Evolutionary conservation across 2,797 vertebrate genomes (phyloP), one percentile per base, ranked within the genome.

Genomic region (Pteronotus mesoamericanus): DNA sequence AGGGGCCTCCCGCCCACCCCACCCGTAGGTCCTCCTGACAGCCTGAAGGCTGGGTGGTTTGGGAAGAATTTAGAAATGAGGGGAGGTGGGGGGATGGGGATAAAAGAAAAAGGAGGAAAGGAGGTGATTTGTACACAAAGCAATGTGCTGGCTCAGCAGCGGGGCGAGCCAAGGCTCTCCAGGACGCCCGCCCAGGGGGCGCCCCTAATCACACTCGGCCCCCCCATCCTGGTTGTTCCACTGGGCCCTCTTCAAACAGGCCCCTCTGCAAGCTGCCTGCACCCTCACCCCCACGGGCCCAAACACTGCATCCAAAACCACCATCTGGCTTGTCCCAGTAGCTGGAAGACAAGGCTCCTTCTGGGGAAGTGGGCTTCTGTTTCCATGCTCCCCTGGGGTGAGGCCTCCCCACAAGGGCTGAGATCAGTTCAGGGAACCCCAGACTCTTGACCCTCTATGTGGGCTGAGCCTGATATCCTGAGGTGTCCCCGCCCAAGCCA

Each of bases 91-190:
- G 95, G 96, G 75, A 59, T 85, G 75, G 92, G 94, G 80, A 85
- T 86, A 21, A 68, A 88, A 69, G 77, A 61, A 53, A 66, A 88
- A 86, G 44, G 71, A 87, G 46, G 29, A 80, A 88, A 91, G 87
- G 96, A 94, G 97, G 95, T 97, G 97, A 98, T 96, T 80, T 91
- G 92, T 91, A 89, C 75, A 94, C 95, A 95, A 55, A 97, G 85
- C 94, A 95, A 97, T 97, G 97, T 95, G 97, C 97, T 96, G 68
- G 86, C 96, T 97, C 97, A 97, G 96, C 96, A 3, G 93, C 11
- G 32, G 11, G 9, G 59, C 18, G 16, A 82, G 96, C 95, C 95
- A 93, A 94, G 80, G 86, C 89, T 93, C 74, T 79, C 80, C 61
- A 95, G 95, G 95, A 96, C 18, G 87, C 89, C 89, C n/a, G 89